Conservation (phyloP, 1,140 invertebrate species). For the Nebria ingens region DNA sequence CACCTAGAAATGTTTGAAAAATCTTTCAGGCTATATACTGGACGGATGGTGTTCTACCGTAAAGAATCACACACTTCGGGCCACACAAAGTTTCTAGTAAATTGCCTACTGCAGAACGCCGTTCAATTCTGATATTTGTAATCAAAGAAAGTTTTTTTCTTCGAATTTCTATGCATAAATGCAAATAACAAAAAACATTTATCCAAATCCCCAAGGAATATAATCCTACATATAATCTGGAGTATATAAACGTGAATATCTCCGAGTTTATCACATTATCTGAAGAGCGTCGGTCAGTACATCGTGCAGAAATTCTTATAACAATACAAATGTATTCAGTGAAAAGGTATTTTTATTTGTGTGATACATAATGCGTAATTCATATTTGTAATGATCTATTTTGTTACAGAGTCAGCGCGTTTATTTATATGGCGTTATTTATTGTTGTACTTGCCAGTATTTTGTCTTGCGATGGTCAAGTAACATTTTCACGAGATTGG, state of each 20-base stretch:
- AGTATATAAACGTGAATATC: not conserved
- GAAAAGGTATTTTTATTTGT: not conserved
- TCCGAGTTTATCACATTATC: not conserved
- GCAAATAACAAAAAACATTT: slow-evolving; percentile 7
- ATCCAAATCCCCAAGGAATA: not conserved
- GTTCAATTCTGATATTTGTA: not conserved
- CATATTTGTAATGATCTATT: slow-evolving; percentile 3
- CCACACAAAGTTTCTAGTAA: not conserved
- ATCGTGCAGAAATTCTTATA: no score
- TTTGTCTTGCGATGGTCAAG: not conserved
- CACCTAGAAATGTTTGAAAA: not conserved
- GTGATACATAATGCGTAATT: not conserved
- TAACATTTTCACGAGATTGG: slow-evolving; percentile 1
- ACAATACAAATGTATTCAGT: not conserved
- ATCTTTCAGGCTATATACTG: not conserved
- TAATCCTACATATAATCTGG: slow-evolving; percentile 1
- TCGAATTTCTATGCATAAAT: slow-evolving; percentile 9
- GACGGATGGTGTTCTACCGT: not conserved
- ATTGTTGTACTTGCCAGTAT: not conserved
- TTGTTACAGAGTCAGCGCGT: not conserved
- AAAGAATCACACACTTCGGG: not conserved
- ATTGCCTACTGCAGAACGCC: not conserved
- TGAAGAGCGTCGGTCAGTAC: not conserved
- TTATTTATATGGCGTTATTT: not conserved
- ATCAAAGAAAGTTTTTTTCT: slow-evolving; percentile 8